Evolutionary conservation across 2,888 invertebrate genomes (phyloP).

Genomic region (Automeris io): DNA sequence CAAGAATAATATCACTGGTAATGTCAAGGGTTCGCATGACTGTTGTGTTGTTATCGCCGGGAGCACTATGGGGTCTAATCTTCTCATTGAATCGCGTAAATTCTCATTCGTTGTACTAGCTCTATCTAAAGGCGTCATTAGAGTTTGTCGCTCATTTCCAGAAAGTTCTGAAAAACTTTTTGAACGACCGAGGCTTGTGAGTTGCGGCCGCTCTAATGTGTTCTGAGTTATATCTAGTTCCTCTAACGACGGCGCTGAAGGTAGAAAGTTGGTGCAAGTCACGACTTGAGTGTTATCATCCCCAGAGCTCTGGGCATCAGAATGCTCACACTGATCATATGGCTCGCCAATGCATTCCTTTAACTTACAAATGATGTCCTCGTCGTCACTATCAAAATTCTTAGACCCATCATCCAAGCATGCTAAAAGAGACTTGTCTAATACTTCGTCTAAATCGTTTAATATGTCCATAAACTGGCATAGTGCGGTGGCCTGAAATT

Average conservation of each 20-base stretch:
- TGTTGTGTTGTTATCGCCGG: conserved; percentile 54
- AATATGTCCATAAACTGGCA: conserved; percentile 75
- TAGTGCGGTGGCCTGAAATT: conserved; percentile 67
- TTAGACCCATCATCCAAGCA: conserved; percentile 58
- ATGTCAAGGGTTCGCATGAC: conserved; percentile 53
- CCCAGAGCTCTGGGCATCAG: conserved; percentile 45
- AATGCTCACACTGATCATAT: conserved; percentile 34
- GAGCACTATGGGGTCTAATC: conserved; percentile 62
- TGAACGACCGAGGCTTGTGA: conserved; percentile 44
- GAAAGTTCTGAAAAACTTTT: conserved; percentile 62
- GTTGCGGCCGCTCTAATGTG: conserved; percentile 30
- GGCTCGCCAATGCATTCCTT: conserved; percentile 51
- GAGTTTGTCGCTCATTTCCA: conserved; percentile 37
- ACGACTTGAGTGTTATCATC: conserved; percentile 64
- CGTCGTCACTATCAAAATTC: conserved; percentile 59
- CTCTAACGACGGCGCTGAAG: conserved; percentile 33
- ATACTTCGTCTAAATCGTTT: conserved; percentile 76
- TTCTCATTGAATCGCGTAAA: conserved; percentile 62
- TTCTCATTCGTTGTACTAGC: conserved; percentile 49
- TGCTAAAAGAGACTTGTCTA: conserved; percentile 72
- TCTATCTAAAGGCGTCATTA: conserved; percentile 45
- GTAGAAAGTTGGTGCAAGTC: conserved; percentile 31
- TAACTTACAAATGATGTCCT: conserved; percentile 67
- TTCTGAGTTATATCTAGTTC: conserved; percentile 33
- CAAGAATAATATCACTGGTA: conserved; percentile 66